Evolutionary conservation across 2,888 invertebrate species (phyloP).

Genomic region (Orthonychiurus folsomi): DNA sequence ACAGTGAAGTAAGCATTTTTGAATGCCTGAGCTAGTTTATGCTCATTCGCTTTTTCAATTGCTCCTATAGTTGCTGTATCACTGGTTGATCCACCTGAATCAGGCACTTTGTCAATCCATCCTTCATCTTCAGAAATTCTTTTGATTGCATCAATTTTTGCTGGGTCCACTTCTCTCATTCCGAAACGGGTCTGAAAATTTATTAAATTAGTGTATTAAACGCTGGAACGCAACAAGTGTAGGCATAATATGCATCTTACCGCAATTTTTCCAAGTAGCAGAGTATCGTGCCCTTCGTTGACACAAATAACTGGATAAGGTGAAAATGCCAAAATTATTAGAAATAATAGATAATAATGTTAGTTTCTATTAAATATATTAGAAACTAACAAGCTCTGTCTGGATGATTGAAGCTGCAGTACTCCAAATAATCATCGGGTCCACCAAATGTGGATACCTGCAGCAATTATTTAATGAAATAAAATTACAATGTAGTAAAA

Average conservation of each 20-base stretch:
- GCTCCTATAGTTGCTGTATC: background rate
- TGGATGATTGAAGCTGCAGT: slow-evolving; percentile 4
- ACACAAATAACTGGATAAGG: background rate
- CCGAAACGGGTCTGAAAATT: background rate
- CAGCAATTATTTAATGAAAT: no score
- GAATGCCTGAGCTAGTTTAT: background rate
- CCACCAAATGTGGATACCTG: no score
- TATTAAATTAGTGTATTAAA: no score
- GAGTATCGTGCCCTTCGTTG: background rate
- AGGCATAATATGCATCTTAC: no score
- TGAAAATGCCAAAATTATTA: no score
- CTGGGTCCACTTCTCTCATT: background rate
- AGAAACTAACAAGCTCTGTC: no score
- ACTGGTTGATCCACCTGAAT: background rate
- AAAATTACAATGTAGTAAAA: no score
- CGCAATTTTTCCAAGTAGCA: background rate
- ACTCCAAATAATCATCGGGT: background rate
- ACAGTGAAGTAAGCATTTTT: background rate
- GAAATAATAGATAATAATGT: no score
- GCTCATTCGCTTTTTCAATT: background rate
- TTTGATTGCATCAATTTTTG: background rate
- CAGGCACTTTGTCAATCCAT: background rate
- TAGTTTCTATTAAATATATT: no score
- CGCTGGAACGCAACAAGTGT: no score
- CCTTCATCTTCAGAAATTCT: background rate